Conservation (phyloP, 92 coral and sea anemone genomes). For the Virgularia gustaviana region DNA sequence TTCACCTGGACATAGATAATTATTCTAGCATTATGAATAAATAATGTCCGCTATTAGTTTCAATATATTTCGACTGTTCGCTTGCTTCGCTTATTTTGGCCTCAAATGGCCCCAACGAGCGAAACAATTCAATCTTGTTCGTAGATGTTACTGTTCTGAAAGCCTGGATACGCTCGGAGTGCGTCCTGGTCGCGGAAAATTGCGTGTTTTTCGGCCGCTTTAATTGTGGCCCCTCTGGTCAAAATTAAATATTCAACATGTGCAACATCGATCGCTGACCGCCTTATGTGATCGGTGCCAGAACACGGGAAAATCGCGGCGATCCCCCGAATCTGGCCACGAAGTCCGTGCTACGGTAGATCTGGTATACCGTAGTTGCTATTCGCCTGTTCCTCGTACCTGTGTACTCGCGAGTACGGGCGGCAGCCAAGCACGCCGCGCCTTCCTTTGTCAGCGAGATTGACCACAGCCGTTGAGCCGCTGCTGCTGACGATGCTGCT, state of each 20-base stretch:
- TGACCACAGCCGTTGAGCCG: conserved; percentile 46
- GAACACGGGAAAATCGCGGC: conserved; percentile 14
- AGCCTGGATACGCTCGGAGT: no score
- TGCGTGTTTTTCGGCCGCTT: conserved; percentile 31
- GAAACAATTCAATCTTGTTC: no score
- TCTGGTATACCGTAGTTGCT: no score
- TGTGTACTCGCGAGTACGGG: background rate
- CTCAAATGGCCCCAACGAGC: no score
- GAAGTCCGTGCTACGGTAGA: no score
- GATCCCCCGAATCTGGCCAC: background rate
- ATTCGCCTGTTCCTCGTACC: no score
- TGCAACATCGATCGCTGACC: conserved; percentile 34
- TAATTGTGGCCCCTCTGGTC: conserved; percentile 40
- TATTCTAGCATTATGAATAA: conserved; percentile 45
- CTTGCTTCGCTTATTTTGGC: no score
- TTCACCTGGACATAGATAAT: conserved; percentile 45
- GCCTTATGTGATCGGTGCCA: conserved; percentile 32
- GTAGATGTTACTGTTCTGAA: no score
- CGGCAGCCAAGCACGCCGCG: conserved; percentile 13
- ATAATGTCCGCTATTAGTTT: conserved; percentile 36
- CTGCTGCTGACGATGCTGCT: no score
- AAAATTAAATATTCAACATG: conserved; percentile 44
- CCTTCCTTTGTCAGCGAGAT: conserved; percentile 23
- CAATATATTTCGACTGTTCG: conserved; percentile 31
- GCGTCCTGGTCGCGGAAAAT: no score